Base-by-base conservation (phyloP, 2,113 vertebrate genomes). In the Rallus limicola region DNA sequence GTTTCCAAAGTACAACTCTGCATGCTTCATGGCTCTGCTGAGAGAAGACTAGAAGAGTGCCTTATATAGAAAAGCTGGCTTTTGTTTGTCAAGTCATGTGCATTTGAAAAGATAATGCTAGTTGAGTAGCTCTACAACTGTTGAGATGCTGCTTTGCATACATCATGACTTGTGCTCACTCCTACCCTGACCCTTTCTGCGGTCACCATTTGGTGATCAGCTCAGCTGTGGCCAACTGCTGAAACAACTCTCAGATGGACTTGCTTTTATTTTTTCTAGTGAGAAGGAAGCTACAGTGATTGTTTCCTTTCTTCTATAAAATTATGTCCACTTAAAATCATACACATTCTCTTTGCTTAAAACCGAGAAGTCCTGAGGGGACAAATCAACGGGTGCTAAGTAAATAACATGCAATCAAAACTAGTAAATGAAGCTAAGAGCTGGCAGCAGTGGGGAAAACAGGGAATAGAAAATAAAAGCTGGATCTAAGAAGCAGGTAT, bases 331-430 rank as follows among this genome's bases (percentile, higher is more conserved):
- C 58, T 91, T 92, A 90, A 92, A 96, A 97, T 87, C 59, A 77
- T 77, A 68, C 7, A 2, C 48, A 29, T 94, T 92, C 71, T 87
- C 81, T 95, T 94, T 84, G 80, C 72, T 92, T 96, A 89, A 84
- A 83, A 88, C 2, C 26, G 88, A 48, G 56, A 91, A 72, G 68
- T 79, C 81, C 56, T 76, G 63, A 90, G 71, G 79, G 82, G 42
- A 72, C 40, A 60, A 93, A 95, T 94, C 92, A 93, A 87, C 29
- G 40, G 86, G 77, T 92, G 62, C 77, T 93, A 93, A 93, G 84
- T 96, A 97, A 96, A 93, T 96, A 93, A 93, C 89, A 74, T 58
- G 81, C 76, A 93, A 96, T 96, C 95, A 95, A 85, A 95, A 82
- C 89, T 55, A 85, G 84, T 82, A 93, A 96, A 87, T 89, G 91